Evolutionary conservation across 2,113 vertebrate genomes (phyloP).

Genomic region (Siniperca chuatsi): DNA sequence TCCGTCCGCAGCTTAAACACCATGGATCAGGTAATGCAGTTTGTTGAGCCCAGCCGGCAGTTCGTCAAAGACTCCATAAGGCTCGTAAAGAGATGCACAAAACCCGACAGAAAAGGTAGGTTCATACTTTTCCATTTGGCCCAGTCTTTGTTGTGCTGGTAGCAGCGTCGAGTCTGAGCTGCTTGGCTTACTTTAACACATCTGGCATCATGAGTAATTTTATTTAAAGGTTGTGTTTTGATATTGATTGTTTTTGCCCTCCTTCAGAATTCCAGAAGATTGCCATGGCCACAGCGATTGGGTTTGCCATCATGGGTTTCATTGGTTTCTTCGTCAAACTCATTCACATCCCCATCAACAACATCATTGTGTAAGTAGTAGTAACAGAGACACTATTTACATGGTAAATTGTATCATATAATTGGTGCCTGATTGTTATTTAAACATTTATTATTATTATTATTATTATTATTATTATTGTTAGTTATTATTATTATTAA

Average conservation of each 20-base stretch:
- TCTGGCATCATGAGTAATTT: accelerated
- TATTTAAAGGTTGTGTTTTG: background rate
- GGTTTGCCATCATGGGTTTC: constrained; percentile 99
- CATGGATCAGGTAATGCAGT: constrained; percentile 99
- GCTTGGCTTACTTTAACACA: too few species aligned
- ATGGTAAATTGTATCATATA: background rate
- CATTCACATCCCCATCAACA: constrained; percentile 99
- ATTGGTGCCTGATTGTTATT: background rate
- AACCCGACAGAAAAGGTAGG: constrained; percentile 98
- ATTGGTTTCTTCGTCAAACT: constrained; percentile 99
- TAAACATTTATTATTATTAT: too few species aligned
- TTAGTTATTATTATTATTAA: too few species aligned
- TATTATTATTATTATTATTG: too few species aligned
- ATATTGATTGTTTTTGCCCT: background rate
- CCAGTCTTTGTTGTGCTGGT: background rate
- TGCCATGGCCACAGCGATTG: constrained; percentile 98
- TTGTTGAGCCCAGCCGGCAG: constrained; percentile 96
- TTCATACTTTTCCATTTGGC: background rate
- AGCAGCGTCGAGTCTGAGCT: background rate
- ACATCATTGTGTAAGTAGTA: constrained; percentile 98
- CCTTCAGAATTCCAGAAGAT: constrained; percentile 97
- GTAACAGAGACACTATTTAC: background rate
- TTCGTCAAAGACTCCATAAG: constrained; percentile 98
- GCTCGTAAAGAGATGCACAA: constrained; percentile 98
- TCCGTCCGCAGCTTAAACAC: constrained; percentile 26